phyloP scores from a whole-genome alignment of 1,140 invertebrate species.

The Scaptomyza hsui region DNA sequence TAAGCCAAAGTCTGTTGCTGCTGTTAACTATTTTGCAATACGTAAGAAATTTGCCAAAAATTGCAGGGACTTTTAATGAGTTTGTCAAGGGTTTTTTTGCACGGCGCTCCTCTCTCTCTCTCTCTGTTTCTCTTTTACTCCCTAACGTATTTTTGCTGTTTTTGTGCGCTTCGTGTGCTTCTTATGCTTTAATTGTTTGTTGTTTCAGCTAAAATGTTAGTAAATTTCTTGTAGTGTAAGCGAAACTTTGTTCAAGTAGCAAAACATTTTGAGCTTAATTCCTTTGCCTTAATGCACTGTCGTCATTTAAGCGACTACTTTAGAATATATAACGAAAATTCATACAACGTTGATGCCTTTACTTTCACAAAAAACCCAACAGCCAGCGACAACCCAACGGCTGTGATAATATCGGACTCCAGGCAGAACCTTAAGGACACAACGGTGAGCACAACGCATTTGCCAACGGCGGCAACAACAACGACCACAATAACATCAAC shows the following conservation, averaged over 20 bases:
- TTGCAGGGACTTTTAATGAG: constrained; percentile 45
- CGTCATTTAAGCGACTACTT: constrained; percentile 10
- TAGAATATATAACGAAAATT: constrained; percentile 8
- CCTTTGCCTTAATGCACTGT: constrained; percentile 32
- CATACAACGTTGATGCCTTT: constrained; percentile 13
- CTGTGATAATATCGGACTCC: constrained; percentile 84
- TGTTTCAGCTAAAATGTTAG: constrained; percentile 25
- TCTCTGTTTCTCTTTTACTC: not conserved
- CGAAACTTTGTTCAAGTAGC: constrained; percentile 48
- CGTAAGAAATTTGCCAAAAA: constrained; percentile 27
- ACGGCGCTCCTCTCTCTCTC: constrained; percentile 11
- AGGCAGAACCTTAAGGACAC: constrained; percentile 83
- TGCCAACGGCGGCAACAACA: constrained; percentile 69
- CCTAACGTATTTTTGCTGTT: not conserved
- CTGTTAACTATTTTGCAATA: constrained; percentile 7
- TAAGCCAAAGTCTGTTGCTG: not conserved
- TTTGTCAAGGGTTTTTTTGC: constrained; percentile 27
- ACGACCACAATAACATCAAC: constrained; percentile 72
- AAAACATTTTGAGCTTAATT: constrained; percentile 40
- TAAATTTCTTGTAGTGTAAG: constrained; percentile 31
- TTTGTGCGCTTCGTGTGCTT: constrained; percentile 18
- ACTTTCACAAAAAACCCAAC: not conserved
- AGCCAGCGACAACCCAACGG: constrained; percentile 81
- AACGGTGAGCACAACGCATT: constrained; percentile 64
- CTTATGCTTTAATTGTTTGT: constrained; percentile 34